Base-by-base conservation (phyloP, 1,140 invertebrate genomes). In the Triops longicaudatus region DNA sequence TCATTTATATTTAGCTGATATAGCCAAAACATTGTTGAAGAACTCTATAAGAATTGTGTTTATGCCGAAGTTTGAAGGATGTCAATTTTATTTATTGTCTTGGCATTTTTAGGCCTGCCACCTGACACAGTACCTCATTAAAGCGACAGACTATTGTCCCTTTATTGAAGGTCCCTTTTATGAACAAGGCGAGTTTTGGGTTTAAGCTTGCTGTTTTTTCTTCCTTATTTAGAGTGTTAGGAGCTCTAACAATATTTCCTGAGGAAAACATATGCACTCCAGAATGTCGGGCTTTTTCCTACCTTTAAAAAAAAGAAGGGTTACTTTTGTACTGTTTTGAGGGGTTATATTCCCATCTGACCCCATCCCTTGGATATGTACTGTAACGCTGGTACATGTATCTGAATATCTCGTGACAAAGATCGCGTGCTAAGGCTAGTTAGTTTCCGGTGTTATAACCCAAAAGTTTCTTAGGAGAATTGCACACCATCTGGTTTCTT, bases 351-450 rank as follows among this genome's bases (percentile, higher is more conserved):
- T 22, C 50, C 50, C 50, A 63, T n/a, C 50, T 63, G 50, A 17
- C 50, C 50, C 14, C 7, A 17, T 22, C 50, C 22, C 22, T 63
- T 63, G 50, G 50, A 63, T 63, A 17, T 63, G 22, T 22, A 63
- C 22, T 22, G 50, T 63, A n/a, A 63, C 22, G 50, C 50, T 17
- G 17, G 50, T n/a, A n/a, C n/a, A n/a, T n/a, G n/a, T 63, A 63
- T 63, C 50, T 63, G 50, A n/a, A 63, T 63, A 63, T 63, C 50
- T 63, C 50, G 50, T 63, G 50, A 63, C 50, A 63, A 63, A 63
- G 50, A 63, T 63, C 50, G 50, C 50, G 50, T 63, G 50, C 50
- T 17, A 63, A 63, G 50, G 50, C 50, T 63, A 63, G 50, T 63
- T 63, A 63, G 50, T 63, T 63, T 63, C 50, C 50, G 50, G 50